phyloP scores from a whole-genome alignment of 2,113 vertebrate species.

The Isurus oxyrinchus region DNA sequence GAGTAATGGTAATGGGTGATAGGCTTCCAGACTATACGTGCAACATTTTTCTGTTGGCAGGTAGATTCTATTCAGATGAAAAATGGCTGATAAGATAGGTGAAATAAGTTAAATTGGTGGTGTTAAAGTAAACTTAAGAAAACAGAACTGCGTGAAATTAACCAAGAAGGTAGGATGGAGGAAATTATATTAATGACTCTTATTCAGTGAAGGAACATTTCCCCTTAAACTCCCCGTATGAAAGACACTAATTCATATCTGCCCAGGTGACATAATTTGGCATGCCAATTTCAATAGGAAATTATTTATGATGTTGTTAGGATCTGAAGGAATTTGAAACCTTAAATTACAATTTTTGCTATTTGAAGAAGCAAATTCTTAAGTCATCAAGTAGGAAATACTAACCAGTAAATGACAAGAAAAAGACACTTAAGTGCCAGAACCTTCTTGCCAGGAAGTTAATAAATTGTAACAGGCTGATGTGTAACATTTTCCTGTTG shows the following conservation, averaged over 20 bases:
- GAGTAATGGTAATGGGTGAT: too few species aligned
- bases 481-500: constrained; percentile 2
- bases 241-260: background rate
- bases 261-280: background rate
- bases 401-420: background rate
- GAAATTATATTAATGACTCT: too few species aligned
- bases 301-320: background rate
- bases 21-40: too few species aligned
- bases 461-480: background rate
- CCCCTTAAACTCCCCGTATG: background rate
- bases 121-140: too few species aligned
- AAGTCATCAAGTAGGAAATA: background rate
- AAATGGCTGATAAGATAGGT: too few species aligned
- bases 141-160: too few species aligned
- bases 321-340: background rate
- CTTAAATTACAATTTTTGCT: background rate
- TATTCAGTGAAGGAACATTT: background rate
- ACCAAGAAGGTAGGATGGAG: too few species aligned
- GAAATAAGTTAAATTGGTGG: too few species aligned
- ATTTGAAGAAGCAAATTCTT: background rate
- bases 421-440: background rate
- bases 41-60: too few species aligned
- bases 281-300: background rate
- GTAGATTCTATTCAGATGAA: too few species aligned
- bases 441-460: background rate